phyloP scores from a whole-genome alignment of 2,797 vertebrate species.

The Micropoecilia bifurca region DNA sequence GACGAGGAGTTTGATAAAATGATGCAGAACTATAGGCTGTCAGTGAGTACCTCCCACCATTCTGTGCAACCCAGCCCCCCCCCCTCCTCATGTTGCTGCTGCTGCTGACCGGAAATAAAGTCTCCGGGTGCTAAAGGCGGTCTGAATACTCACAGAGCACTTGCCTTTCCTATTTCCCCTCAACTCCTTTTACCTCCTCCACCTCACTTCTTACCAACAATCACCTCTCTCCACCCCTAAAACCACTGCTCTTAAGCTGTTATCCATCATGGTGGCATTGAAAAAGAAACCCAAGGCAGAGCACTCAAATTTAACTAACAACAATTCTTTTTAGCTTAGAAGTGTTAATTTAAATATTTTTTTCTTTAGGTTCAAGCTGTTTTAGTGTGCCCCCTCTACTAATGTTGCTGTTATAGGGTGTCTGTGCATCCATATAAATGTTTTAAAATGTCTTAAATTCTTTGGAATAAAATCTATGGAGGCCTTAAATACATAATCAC shows the following conservation, averaged over 20 bases:
- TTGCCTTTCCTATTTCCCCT: slow-evolving; percentile 59
- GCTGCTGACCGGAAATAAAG: slow-evolving; percentile 45
- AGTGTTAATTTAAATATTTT: not conserved
- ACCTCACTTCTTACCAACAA: slow-evolving; percentile 53
- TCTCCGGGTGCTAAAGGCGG: slow-evolving; percentile 56
- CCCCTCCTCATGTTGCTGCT: slow-evolving; percentile 52
- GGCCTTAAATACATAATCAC: too few species aligned
- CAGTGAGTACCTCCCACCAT: slow-evolving; percentile 90
- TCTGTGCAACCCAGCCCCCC: slow-evolving; percentile 60
- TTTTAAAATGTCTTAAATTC: too few species aligned
- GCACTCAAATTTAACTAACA: not conserved
- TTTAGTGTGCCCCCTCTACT: too few species aligned
- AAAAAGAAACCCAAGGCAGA: slow-evolving; percentile 2
- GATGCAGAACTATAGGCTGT: slow-evolving; percentile 99
- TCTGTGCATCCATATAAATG: too few species aligned
- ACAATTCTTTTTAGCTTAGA: not conserved
- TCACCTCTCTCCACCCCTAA: slow-evolving; percentile 47
- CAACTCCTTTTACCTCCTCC: slow-evolving; percentile 42
- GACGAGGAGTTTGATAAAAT: slow-evolving; percentile 99
- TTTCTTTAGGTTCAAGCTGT: too few species aligned
- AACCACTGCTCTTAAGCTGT: slow-evolving; percentile 54
- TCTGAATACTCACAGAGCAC: slow-evolving; percentile 79
- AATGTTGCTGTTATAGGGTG: too few species aligned
- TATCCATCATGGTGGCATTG: slow-evolving; percentile 43
- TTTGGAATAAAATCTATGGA: too few species aligned